Evolutionary conservation across 2,797 vertebrate species (phyloP), one percentile per base, ranked within the genome.

Genomic region (Pseudochaenichthys georgianus): DNA sequence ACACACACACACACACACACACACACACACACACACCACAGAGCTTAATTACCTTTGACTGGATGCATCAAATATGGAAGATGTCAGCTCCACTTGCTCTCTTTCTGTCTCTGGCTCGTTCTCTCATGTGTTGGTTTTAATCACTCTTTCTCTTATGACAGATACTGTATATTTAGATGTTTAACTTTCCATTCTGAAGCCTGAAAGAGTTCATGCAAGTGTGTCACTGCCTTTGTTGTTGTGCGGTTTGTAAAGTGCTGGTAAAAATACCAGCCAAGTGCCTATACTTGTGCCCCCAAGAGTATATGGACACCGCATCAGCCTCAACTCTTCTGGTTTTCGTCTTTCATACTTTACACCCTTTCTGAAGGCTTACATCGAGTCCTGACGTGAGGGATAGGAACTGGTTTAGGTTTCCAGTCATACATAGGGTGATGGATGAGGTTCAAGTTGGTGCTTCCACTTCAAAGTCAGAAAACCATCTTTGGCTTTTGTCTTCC

Each of bases 11-110:
- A 59, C 48, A 61, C 53, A 42, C 58, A 57, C 53, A 65, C 62
- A 63, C 66, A 58, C 52, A 62, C 50, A 68, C 68, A 66, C 71
- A 47, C 61, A 69, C 58, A 58, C 75, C 75, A 38, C 66, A 60
- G 70, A 88, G 73, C 80, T 85, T 94, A 93, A 94, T 94, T 92
- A 92, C 86, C 87, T 92, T 86, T 89, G 92, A 94, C 89, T 92
- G 84, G 83, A 84, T 84, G 87, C 88, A 89, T 92, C 87, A 90
- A 89, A 92, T 87, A 92, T 91, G 85, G 87, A 92, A 59, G 81
- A 85, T 64, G 81, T 89, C 83, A 77, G 80, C 83, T 81, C 58
- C 78, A 78, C 81, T 87, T 86, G 79, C 51, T 57, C 76, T 70
- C n/a, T 72, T 19, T 62, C 74, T 43, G 11, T 47, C 43, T 57